Base-by-base conservation (phyloP, 2,888 invertebrate genomes). In the Eupithecia dodoneata region DNA sequence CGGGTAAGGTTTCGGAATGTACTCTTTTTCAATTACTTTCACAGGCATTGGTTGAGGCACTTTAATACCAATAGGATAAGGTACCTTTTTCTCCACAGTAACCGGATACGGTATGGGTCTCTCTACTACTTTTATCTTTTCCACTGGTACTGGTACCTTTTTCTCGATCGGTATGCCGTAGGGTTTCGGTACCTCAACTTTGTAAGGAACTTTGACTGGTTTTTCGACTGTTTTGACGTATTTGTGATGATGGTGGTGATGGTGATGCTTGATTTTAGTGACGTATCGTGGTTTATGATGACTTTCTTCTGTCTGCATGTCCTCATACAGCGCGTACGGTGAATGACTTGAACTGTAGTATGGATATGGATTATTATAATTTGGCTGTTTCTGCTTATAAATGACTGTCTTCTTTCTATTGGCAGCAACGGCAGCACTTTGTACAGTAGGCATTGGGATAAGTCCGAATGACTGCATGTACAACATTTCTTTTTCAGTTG, bases 191-290 rank as follows among this genome's bases (percentile, higher is more conserved):
- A 96, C 94, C 81, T 96, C 93, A 77, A 96, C 96, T 85, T 96
- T 94, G 79, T 89, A 91, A 4, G 95, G 95, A 72, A 95, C 92
- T 83, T 92, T 90, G 49, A 94, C 87, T 73, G 95, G 95, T 87
- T 96, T 96, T 66, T 96, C 94, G 42, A 96, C 92, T 55, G 96
- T 96, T 87, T 96, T 96, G 6, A 96, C 89, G 84, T 96, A 96
- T 89, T 96, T 96, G 85, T 96, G 96, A 85, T 96, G 96, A 86
- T 96, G 96, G 84, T 96, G 96, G 82, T 96, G 96, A 84, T 96
- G 96, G 84, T 96, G 96, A 83, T 96, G 96, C 86, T 96, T 95
- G 83, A 95, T 89, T 88, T 92, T 95, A 76, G 94, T 94, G 82
- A 91, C 83, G 79, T 90, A 86, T 77, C 86, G 89, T 59, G 90